These are phyloP conservation scores for Pachycephus smyrnensis DNA, from an alignment of 2,888 invertebrate genomes.

Conservation along the genomic window DNA sequence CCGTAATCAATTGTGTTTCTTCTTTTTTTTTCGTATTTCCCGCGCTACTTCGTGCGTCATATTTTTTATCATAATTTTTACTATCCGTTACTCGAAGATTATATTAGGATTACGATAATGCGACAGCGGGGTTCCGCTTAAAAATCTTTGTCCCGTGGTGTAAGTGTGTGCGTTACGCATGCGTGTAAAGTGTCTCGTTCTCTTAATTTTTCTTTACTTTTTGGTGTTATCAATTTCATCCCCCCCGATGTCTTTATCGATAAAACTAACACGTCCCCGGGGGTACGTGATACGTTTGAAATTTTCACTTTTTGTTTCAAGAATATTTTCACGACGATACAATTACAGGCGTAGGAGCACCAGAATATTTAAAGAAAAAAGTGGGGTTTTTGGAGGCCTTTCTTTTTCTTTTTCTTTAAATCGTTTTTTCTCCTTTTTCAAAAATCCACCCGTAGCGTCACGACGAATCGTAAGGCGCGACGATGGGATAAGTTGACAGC, in stretches of 20 bases:
- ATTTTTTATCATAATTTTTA: neutral
- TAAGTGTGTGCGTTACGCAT: neutral
- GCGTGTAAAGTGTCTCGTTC: neutral
- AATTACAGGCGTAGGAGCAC: neutral
- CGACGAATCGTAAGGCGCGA: neutral
- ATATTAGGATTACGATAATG: neutral
- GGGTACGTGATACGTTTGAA: neutral
- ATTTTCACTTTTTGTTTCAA: neutral
- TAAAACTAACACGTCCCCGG: neutral
- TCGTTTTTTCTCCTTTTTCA: neutral
- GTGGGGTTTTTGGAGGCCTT: neutral
- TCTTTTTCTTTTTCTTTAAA: neutral
- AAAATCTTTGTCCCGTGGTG: neutral
- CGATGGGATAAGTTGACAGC: no score
- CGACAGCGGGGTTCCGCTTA: neutral
- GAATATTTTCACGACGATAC: neutral
- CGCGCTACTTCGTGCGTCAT: neutral
- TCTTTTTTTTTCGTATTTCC: slow-evolving; percentile 17
- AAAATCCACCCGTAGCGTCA: neutral
- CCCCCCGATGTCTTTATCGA: neutral
- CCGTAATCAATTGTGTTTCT: slow-evolving; percentile 16
- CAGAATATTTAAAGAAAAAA: neutral
- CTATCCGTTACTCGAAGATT: neutral
- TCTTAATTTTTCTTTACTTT: neutral
- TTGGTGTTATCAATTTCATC: neutral